Evolutionary conservation across 2,888 invertebrate species (phyloP).

Genomic region (Nesidiocoris tenuis): DNA sequence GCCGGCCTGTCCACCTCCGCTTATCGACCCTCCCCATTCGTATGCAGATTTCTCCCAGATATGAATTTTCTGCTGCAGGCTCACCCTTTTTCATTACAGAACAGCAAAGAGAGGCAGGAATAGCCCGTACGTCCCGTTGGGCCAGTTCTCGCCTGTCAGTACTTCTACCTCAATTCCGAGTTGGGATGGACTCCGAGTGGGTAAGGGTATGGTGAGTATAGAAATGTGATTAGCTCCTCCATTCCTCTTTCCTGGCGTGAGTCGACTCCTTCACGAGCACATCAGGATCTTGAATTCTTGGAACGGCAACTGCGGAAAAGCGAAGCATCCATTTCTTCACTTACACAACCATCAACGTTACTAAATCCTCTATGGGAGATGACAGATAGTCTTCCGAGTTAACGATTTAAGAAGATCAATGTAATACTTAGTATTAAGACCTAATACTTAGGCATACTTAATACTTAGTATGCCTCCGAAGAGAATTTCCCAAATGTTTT

Average conservation of each 20-base stretch:
- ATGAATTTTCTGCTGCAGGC: constrained; percentile 31
- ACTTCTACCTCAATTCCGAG: neutral
- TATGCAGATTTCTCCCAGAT: constrained; percentile 29
- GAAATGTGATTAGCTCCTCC: neutral
- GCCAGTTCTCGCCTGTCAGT: neutral
- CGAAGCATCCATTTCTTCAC: neutral
- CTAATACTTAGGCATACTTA: no score
- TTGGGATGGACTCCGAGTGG: neutral
- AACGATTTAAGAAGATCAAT: no score
- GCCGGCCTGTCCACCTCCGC: neutral
- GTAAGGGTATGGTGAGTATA: neutral
- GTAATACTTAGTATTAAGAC: no score
- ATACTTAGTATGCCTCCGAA: no score
- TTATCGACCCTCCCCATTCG: constrained; percentile 24
- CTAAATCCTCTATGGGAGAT: no score
- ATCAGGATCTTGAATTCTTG: neutral
- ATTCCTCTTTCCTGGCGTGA: neutral
- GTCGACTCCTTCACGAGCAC: neutral
- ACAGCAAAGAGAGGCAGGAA: neutral
- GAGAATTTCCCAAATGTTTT: no score
- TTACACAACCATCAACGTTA: neutral
- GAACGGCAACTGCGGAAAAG: neutral
- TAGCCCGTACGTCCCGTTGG: neutral
- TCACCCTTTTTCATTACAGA: constrained; percentile 32
- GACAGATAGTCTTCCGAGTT: no score